phyloP scores from a whole-genome alignment of 2,888 invertebrate genomes.

The Crossocerus cetratus region DNA sequence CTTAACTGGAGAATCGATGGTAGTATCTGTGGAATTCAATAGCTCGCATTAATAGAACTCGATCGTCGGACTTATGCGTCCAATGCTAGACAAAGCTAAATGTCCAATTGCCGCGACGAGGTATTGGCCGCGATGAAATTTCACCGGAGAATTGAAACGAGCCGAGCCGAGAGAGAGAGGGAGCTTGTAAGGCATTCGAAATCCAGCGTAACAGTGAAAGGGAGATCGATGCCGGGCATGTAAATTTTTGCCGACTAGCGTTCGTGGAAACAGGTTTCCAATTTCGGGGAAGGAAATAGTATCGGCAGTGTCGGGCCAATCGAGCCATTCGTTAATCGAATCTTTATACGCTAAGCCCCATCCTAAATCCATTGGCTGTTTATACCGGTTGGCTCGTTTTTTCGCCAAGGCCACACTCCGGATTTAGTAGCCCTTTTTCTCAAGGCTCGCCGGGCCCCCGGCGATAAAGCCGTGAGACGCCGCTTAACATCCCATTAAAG shows the following conservation, averaged over 20 bases:
- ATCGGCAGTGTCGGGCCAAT: no score
- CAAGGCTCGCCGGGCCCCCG: background rate
- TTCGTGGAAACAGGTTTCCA: no score
- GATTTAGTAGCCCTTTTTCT: background rate
- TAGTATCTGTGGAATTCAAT: background rate
- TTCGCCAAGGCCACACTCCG: background rate
- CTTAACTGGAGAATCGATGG: background rate
- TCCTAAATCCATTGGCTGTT: background rate
- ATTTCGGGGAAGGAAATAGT: no score
- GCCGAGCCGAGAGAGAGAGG: background rate
- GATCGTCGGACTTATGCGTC: no score
- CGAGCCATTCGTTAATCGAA: background rate
- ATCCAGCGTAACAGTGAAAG: no score
- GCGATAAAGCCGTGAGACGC: slow-evolving; percentile 30
- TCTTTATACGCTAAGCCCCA: background rate
- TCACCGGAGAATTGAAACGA: background rate
- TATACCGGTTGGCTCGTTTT: background rate
- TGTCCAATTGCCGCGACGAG: no score
- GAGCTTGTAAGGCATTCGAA: no score
- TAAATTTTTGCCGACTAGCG: no score
- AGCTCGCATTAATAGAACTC: background rate
- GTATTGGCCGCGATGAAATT: no score
- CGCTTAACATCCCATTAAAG: slow-evolving; percentile 39
- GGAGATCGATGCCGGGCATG: no score
- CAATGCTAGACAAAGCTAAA: no score